These are phyloP conservation scores for Eulemur rufifrons DNA, from an alignment of 2,113 vertebrate genomes.

Conservation along the genomic window DNA sequence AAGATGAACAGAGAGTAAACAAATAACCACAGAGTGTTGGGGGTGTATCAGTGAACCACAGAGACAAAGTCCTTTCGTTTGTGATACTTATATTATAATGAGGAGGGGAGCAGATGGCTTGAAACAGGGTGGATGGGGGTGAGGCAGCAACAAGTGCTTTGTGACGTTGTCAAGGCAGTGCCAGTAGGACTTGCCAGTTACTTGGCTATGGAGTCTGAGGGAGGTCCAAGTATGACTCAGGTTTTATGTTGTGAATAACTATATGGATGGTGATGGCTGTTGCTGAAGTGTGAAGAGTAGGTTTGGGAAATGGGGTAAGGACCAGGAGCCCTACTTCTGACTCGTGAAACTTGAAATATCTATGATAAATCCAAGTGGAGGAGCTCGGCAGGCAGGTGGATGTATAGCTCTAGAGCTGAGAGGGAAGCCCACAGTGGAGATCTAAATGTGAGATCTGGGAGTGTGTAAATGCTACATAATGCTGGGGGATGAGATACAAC, in stretches of 20 bases:
- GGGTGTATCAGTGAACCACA: background rate
- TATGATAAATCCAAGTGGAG: background rate
- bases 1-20: background rate
- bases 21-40: background rate
- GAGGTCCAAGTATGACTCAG: background rate
- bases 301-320: background rate
- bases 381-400: background rate
- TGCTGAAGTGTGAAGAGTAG: background rate
- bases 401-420: background rate
- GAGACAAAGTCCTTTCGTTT: background rate
- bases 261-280: background rate
- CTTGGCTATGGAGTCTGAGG: background rate
- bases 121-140: background rate
- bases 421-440: background rate
- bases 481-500: fast-evolving
- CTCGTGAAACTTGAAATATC: background rate
- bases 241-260: background rate
- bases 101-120: background rate
- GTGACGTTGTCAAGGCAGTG: background rate
- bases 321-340: background rate
- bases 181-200: background rate
- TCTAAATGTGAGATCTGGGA: background rate
- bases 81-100: background rate
- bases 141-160: background rate
- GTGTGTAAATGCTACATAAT: background rate